phyloP scores from a whole-genome alignment of 1,140 invertebrate genomes.

The Aphis gossypii region DNA sequence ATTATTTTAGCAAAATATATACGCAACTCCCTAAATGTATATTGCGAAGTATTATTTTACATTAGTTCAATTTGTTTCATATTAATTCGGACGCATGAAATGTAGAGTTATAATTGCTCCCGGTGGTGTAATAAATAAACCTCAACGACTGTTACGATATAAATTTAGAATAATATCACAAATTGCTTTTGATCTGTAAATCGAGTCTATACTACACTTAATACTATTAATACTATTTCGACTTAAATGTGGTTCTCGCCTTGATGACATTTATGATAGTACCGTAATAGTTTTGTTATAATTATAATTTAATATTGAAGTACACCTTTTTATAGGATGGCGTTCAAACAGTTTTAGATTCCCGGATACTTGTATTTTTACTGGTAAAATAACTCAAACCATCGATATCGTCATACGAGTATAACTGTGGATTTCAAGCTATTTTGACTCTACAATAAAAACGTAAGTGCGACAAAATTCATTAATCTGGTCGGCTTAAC shows the following conservation, averaged over 20 bases:
- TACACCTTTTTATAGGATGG: no score
- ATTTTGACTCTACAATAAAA: neutral
- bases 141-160: neutral
- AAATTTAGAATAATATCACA: constrained; percentile 1
- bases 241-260: neutral
- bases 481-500: no score
- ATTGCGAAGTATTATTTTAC: neutral
- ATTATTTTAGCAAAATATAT: neutral
- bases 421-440: neutral
- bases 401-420: neutral
- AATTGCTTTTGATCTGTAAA: constrained; percentile 22
- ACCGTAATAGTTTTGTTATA: neutral
- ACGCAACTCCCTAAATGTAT: neutral
- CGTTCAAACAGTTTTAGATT: neutral
- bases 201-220: neutral
- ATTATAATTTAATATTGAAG: no score
- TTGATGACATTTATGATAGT: neutral
- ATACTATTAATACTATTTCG: neutral
- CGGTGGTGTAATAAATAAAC: constrained; percentile 8
- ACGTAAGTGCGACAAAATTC: no score
- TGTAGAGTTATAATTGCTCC: constrained; percentile 13
- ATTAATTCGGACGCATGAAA: neutral
- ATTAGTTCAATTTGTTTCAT: constrained; percentile 6
- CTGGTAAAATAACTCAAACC: neutral
- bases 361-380: neutral